Conservation (phyloP, 2,888 invertebrate species). For the Empis stercorea region DNA sequence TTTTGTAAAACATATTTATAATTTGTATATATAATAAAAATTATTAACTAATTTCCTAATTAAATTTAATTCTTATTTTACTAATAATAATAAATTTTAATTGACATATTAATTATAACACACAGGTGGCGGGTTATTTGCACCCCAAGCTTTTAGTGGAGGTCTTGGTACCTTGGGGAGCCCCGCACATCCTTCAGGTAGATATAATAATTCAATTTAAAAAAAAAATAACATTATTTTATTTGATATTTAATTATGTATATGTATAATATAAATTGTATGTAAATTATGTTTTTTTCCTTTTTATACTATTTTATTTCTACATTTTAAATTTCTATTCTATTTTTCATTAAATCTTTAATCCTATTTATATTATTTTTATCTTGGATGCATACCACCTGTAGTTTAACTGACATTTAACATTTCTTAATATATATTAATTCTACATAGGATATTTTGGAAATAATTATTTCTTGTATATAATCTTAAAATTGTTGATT, state of each 20-base stretch:
- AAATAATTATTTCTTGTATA: too few species aligned
- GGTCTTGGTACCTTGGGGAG: slow-evolving; percentile 39
- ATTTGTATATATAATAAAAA: neutral
- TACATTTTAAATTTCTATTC: too few species aligned
- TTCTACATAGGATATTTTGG: too few species aligned
- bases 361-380: too few species aligned
- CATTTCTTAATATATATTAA: too few species aligned
- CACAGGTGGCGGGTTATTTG: slow-evolving; percentile 35
- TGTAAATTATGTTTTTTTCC: neutral
- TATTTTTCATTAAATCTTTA: too few species aligned
- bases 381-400: too few species aligned
- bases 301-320: too few species aligned
- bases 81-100: neutral
- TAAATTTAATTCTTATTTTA: slow-evolving; percentile 5
- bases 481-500: too few species aligned
- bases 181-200: slow-evolving; percentile 24
- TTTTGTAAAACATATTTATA: neutral
- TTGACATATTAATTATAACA: slow-evolving; percentile 7
- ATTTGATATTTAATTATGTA: neutral
- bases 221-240: neutral
- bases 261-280: slow-evolving; percentile 1
- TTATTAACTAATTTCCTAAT: neutral
- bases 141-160: slow-evolving; percentile 29
- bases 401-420: too few species aligned
- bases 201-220: neutral